phyloP scores from a whole-genome alignment of 2,113 vertebrate species.

The Corythornis vintsioides region DNA sequence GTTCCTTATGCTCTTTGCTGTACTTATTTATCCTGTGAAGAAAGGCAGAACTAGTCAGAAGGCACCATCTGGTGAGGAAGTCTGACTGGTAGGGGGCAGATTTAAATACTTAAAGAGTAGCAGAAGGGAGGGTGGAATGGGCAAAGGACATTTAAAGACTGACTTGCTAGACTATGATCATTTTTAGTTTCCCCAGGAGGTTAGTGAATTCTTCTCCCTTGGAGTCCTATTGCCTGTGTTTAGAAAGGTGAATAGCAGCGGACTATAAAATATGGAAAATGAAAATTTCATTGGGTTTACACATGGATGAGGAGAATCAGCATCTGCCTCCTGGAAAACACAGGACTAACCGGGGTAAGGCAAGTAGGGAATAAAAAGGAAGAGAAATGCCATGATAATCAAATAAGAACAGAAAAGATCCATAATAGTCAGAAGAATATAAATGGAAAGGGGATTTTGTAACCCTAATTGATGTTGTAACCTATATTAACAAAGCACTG shows the following conservation, averaged over 20 bases:
- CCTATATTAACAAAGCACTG: not conserved
- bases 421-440: not conserved
- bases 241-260: constrained; percentile 62
- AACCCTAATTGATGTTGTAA: not conserved
- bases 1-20: constrained; percentile 26
- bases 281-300: constrained; percentile 62
- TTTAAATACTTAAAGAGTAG: constrained; percentile 71
- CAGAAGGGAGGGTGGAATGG: constrained; percentile 54
- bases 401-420: not conserved
- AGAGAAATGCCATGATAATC: not conserved
- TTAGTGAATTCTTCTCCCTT: constrained; percentile 58
- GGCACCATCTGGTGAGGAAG: constrained; percentile 68
- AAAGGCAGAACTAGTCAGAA: constrained; percentile 57
- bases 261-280: constrained; percentile 59
- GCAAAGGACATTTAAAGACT: constrained; percentile 60
- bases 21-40: constrained; percentile 60
- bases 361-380: not conserved
- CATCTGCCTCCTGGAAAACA: constrained; percentile 56
- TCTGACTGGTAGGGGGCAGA: constrained; percentile 59
- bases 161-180: constrained; percentile 54
- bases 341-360: not conserved
- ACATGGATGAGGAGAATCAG: constrained; percentile 64
- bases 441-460: not conserved
- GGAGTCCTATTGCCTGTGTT: constrained; percentile 53
- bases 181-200: constrained; percentile 67